Evolutionary conservation across 1,140 invertebrate genomes (phyloP), one percentile per base, ranked within the genome.

Genomic region (Drosophila virilis): DNA sequence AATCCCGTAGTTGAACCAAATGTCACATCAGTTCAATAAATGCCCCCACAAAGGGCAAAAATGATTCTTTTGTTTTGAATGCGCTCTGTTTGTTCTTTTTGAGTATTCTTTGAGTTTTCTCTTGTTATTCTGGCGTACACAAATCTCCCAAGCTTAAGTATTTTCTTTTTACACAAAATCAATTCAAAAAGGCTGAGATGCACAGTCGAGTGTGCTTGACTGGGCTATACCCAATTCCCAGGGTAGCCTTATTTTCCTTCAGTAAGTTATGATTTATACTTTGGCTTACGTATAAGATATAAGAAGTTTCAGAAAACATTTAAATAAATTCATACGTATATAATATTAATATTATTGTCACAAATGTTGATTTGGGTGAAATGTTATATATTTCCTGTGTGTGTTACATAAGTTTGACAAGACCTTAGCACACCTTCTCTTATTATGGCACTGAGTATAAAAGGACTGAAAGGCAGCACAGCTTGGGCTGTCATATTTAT

Each of bases 401-500:
- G 6, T 38, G 6, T 22, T 17, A 35, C 15, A 10, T 52, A 17
- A 9, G 10, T 35, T 52, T 64, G 35, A 6, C 22, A n/a, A 33
- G 22, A 37, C 32, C 33, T 43, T 32, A 8, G 15, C 13, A 22
- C 51, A 52, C 46, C 66, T 61, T 60, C 9, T 12, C 50, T 48
- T 35, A n/a, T 33, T 15, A 9, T 8, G 2, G n/a, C 8, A 12
- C 33, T 4, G 17, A 51, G 54, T 59, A 67, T 67, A 9, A 52
- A 66, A 72, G 37, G 33, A 50, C 37, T 13, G 40, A 66, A 52
- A 38, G 54, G 38, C 38, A 67, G 17, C 54, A 22, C 69, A 70
- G 48, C 64, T 68, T 57, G 46, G 35, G 22, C 37, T 38, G 52
- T 51, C 66, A 74, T 74, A 62, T 69, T 74, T 74, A 74, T 58